These are phyloP conservation scores for Graptemys geographica DNA, from an alignment of 2,797 vertebrate species.

Conservation along the genomic window DNA sequence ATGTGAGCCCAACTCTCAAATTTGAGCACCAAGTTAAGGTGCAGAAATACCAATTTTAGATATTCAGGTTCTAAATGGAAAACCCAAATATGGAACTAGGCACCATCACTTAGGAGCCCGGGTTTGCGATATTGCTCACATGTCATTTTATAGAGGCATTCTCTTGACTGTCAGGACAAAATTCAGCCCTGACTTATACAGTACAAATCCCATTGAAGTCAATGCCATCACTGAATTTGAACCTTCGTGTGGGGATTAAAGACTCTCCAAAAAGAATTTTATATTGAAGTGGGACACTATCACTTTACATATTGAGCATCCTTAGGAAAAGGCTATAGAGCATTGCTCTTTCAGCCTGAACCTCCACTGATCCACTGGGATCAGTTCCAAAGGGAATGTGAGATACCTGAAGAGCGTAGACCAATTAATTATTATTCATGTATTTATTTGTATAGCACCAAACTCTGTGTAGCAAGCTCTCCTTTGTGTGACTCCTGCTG, in stretches of 20 bases:
- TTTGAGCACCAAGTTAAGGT: not conserved
- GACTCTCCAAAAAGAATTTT: not conserved
- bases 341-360: too few relatives aligned
- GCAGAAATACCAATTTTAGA: not conserved
- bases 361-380: not conserved
- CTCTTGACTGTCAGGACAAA: not conserved
- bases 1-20: not conserved
- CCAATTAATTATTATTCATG: too few relatives aligned
- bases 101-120: not conserved
- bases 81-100: not conserved
- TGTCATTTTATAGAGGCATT: not conserved
- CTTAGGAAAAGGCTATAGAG: too few relatives aligned
- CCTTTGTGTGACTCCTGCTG: not conserved
- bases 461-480: not conserved
- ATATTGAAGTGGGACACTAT: not conserved
- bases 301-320: not conserved
- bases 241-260: not conserved
- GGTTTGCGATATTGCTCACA: not conserved
- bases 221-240: constrained; percentile 11
- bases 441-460: not conserved
- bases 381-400: not conserved
- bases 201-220: not conserved
- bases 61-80: not conserved
- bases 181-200: not conserved
- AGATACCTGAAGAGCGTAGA: not conserved